These are phyloP conservation scores for Plagiodera versicolora DNA, from an alignment of 2,888 invertebrate species.

Conservation along the genomic window DNA sequence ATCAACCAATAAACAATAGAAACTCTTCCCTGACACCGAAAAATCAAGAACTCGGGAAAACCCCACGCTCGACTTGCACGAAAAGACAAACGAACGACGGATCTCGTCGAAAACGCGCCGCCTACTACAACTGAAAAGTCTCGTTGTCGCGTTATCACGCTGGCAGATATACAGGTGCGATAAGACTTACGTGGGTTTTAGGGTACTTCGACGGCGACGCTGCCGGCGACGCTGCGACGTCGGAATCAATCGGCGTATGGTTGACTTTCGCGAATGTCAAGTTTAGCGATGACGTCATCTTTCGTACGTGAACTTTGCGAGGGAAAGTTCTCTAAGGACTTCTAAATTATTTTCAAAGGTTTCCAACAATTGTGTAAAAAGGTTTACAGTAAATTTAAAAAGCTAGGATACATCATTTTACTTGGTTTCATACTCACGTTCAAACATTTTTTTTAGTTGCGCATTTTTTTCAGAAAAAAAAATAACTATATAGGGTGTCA, in stretches of 20 bases:
- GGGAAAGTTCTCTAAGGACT: too few relatives aligned
- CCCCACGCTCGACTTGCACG: not conserved
- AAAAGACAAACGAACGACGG: not conserved
- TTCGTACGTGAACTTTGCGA: too few relatives aligned
- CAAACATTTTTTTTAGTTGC: too few relatives aligned
- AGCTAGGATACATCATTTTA: too few relatives aligned
- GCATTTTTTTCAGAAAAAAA: too few relatives aligned
- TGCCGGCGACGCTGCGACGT: not conserved
- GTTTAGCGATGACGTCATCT: too few relatives aligned
- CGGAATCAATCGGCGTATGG: not conserved
- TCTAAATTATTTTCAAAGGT: too few relatives aligned
- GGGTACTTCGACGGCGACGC: not conserved
- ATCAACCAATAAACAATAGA: not conserved
- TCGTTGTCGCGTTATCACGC: conserved; percentile 13
- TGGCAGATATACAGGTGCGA: conserved; percentile 19
- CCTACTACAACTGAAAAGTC: too few relatives aligned
- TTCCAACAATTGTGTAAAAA: too few relatives aligned
- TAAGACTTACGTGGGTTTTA: conserved; percentile 23
- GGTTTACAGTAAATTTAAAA: too few relatives aligned
- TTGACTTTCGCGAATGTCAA: not conserved
- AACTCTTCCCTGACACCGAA: not conserved
- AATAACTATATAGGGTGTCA: too few relatives aligned
- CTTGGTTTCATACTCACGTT: too few relatives aligned
- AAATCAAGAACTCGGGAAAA: not conserved
- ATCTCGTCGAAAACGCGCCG: not conserved